phyloP scores from a whole-genome alignment of 2,113 vertebrate genomes.

The Motacilla alba region DNA sequence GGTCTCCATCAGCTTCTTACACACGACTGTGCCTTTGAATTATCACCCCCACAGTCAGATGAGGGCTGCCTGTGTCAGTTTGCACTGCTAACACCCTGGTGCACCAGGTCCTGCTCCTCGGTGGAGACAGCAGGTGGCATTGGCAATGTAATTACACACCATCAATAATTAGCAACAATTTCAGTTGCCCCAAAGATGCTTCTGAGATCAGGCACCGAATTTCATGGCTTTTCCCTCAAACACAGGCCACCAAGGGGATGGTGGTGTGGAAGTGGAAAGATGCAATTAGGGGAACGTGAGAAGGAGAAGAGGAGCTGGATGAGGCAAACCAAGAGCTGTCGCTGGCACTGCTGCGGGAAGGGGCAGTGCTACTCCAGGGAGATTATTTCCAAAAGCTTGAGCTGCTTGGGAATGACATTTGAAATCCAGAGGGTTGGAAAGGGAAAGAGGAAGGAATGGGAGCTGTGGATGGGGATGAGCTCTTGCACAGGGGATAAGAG shows the following conservation, averaged over 20 bases:
- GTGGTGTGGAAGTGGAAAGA: background rate
- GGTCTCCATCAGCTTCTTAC: background rate
- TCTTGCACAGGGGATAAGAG: rapidly evolving
- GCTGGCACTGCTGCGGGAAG: rapidly evolving
- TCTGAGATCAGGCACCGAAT: rapidly evolving
- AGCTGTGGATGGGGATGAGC: background rate
- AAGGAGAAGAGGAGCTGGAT: background rate
- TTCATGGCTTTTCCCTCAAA: background rate
- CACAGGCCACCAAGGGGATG: background rate
- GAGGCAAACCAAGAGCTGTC: background rate
- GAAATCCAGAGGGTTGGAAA: background rate
- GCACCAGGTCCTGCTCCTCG: background rate
- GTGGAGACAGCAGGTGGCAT: background rate
- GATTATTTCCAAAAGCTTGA: background rate
- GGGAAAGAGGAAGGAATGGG: background rate
- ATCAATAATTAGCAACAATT: background rate
- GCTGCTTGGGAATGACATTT: background rate
- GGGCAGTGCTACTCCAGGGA: background rate
- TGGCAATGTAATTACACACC: background rate
- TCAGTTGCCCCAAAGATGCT: background rate
- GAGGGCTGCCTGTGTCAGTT: background rate
- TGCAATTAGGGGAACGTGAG: background rate
- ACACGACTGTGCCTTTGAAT: background rate
- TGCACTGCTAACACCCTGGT: background rate
- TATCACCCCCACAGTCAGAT: rapidly evolving